Evolutionary conservation across 1,140 invertebrate species (phyloP).

Genomic region (Drosophila grimshawi): DNA sequence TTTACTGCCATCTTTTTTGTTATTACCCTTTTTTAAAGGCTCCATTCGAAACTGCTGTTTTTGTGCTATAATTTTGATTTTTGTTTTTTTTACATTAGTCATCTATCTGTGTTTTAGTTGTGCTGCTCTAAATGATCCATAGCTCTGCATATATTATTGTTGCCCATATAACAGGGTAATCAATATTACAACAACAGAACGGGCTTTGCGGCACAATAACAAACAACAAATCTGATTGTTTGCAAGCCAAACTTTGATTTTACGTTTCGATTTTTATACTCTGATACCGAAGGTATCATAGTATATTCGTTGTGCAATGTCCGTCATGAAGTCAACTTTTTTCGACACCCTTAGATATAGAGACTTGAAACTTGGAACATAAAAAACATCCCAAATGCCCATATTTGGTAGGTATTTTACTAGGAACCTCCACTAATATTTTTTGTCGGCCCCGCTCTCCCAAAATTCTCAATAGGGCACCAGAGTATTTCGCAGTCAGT

Average conservation of each 20-base stretch:
- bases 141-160: constrained; percentile 37
- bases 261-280: constrained; percentile 19
- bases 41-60: constrained; percentile 11
- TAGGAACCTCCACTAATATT: no score
- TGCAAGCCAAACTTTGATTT: constrained; percentile 71
- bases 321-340: no score
- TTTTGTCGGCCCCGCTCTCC: no score
- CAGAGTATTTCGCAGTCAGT: no score
- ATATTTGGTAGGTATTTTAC: no score
- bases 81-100: constrained; percentile 23
- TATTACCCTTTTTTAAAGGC: constrained; percentile 10
- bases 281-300: no score
- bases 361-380: no score
- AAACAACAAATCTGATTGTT: constrained; percentile 73
- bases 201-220: constrained; percentile 54
- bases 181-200: constrained; percentile 66
- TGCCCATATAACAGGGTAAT: constrained; percentile 68
- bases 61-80: not conserved
- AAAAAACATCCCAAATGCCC: no score
- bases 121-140: constrained; percentile 27
- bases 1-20: constrained; percentile 50
- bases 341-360: no score
- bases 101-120: constrained; percentile 15
- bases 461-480: no score
- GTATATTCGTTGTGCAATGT: no score